Evolutionary conservation across 1,140 invertebrate genomes (phyloP).

Genomic region (Penaeus vannamei): DNA sequence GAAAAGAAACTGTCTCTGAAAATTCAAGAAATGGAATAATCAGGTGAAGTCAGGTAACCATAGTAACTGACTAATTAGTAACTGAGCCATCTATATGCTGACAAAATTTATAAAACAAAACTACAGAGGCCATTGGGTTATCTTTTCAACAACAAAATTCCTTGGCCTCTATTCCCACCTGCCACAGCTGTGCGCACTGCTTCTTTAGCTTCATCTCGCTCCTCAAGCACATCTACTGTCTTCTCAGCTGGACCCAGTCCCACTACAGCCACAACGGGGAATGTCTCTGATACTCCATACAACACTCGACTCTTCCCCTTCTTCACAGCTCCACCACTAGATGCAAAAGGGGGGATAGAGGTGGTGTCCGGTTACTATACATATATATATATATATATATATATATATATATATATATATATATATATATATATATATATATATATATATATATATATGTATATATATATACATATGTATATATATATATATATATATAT

Average conservation of each 20-base stretch:
- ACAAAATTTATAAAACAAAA: not conserved
- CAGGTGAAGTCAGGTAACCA: no score
- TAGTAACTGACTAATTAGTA: no score
- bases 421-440: no score
- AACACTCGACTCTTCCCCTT: constrained; percentile 78
- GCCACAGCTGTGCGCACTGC: constrained; percentile 76
- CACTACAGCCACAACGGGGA: constrained; percentile 80
- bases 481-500: no score
- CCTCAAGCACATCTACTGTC: constrained; percentile 78
- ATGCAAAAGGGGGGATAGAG: constrained; percentile 18
- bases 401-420: no score
- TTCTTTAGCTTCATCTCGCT: constrained; percentile 81
- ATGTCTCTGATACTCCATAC: constrained; percentile 78
- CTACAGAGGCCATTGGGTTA: no score
- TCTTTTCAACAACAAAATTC: constrained; percentile 70
- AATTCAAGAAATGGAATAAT: no score
- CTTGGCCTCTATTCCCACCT: constrained; percentile 71
- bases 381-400: no score
- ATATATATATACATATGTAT: no score
- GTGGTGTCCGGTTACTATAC: not conserved
- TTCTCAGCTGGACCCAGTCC: constrained; percentile 79
- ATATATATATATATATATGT: no score
- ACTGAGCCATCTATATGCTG: no score
- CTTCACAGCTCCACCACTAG: constrained; percentile 77
- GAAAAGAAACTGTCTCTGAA: no score